phyloP scores from a whole-genome alignment of 92 coral and sea anemone genomes.

The Muricea muricata region DNA sequence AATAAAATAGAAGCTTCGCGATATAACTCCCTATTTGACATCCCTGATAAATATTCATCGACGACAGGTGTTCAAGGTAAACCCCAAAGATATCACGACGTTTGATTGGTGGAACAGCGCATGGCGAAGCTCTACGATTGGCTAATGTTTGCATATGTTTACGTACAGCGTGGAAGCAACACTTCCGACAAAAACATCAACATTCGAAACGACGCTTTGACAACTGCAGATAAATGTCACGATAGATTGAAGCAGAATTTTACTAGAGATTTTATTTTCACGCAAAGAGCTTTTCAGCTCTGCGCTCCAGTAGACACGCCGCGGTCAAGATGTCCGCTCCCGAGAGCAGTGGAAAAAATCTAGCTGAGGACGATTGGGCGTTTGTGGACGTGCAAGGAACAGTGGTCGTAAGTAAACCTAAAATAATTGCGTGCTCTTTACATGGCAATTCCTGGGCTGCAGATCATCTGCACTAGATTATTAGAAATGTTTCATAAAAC shows the following conservation, averaged over 20 bases:
- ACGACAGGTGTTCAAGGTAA: conserved; percentile 32
- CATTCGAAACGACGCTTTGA: conserved; percentile 38
- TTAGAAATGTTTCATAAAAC: too few species aligned
- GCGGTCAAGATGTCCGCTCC: conserved; percentile 2
- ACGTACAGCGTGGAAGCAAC: neutral
- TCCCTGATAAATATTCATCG: neutral
- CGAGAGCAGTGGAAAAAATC: neutral
- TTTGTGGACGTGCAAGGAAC: conserved; percentile 19
- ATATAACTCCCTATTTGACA: neutral
- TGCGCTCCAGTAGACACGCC: neutral
- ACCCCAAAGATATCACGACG: neutral
- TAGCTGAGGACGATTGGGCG: conserved; percentile 21
- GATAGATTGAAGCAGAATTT: neutral
- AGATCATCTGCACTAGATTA: too few species aligned
- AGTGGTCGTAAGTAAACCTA: neutral
- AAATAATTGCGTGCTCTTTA: neutral
- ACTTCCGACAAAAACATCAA: conserved; percentile 31
- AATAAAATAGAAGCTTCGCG: neutral
- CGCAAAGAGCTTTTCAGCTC: neutral
- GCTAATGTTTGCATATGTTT: neutral
- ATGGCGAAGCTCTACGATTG: neutral
- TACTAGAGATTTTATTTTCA: neutral
- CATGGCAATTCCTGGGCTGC: neutral
- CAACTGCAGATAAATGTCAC: neutral
- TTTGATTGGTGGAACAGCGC: neutral